Evolutionary conservation across 1,140 invertebrate species (phyloP), one percentile per base, ranked within the genome.

Genomic region (Aphaenogaster rudis): DNA sequence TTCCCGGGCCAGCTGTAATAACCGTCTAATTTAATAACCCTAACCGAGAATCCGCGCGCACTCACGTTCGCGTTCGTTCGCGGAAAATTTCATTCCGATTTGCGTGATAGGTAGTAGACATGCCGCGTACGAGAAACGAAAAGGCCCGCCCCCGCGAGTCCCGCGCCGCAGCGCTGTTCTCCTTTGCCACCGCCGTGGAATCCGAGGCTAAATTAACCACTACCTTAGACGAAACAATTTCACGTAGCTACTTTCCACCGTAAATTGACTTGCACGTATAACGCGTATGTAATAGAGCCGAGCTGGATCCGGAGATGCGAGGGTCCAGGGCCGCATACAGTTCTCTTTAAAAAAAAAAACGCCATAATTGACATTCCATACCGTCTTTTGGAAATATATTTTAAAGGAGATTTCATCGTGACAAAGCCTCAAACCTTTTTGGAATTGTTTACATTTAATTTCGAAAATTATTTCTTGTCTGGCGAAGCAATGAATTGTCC

Each of bases 181-280:
- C 80, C 81, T 78, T 90, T 81, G 72, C 85, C 88, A 71, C 57
- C 80, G 76, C 57, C 36, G 42, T 76, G 88, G 88, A 90, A 91
- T 89, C 86, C 88, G 61, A 84, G 71, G 86, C 90, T 91, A 91
- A 93, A 92, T 92, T 92, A 93, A 93, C 93, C 86, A 84, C 87
- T 91, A 90, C 88, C 91, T 92, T 90, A 91, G 92, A 92, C 91
- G 92, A 93, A 93, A 94, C 92, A 93, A 94, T 93, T 91, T 93
- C 93, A 78, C 91, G 78, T 90, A 86, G 92, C 90, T 90, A 93
- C 93, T 94, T 92, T 89, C 92, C 69, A 33, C 61, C 59, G 93
- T 88, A 93, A 94, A 94, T 94, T 94, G 92, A 94, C 93, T 94
- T 76, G 67, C 88, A 67, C 88, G 78, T 78, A 88, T 69, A 86